These are phyloP conservation scores for Clarias pachynema DNA, from an alignment of 2,797 vertebrate species.

Conservation along the genomic window DNA sequence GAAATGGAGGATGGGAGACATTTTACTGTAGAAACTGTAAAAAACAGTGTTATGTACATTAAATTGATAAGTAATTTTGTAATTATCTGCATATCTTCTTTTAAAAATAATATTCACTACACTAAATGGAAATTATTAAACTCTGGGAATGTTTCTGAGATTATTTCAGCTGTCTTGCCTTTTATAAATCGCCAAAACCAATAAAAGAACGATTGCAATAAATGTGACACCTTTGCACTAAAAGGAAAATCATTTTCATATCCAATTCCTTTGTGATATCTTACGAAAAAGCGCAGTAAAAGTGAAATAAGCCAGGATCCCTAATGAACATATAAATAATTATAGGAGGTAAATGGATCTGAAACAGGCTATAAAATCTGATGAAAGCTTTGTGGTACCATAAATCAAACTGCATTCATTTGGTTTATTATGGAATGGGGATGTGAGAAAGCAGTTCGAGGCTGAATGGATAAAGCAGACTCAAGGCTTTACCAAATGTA, in stretches of 20 bases:
- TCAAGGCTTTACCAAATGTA: background rate
- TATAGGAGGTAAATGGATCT: slow-evolving; percentile 35
- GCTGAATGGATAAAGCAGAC: background rate
- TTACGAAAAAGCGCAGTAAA: background rate
- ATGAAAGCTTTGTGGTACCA: slow-evolving; percentile 43
- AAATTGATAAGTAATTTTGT: slow-evolving; percentile 1
- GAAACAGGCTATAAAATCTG: slow-evolving; percentile 47
- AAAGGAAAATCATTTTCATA: slow-evolving; percentile 26
- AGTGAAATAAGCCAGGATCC: slow-evolving; percentile 32
- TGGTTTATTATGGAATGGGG: background rate
- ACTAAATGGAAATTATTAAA: background rate
- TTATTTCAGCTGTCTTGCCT: background rate
- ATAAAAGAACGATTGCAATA: background rate
- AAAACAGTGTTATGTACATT: background rate
- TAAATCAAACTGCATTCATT: slow-evolving; percentile 52
- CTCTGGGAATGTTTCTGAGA: background rate
- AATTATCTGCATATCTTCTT: background rate
- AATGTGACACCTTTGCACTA: slow-evolving; percentile 6
- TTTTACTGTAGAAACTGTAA: slow-evolving; percentile 8
- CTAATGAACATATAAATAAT: slow-evolving; percentile 54
- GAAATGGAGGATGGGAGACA: slow-evolving; percentile 13
- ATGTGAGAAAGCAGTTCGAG: slow-evolving; percentile 9
- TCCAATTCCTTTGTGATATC: slow-evolving; percentile 1
- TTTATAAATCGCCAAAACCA: background rate
- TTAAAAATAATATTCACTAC: background rate